These are phyloP conservation scores for Cathartes aura DNA, from an alignment of 2,113 vertebrate genomes.

Conservation along the genomic window DNA sequence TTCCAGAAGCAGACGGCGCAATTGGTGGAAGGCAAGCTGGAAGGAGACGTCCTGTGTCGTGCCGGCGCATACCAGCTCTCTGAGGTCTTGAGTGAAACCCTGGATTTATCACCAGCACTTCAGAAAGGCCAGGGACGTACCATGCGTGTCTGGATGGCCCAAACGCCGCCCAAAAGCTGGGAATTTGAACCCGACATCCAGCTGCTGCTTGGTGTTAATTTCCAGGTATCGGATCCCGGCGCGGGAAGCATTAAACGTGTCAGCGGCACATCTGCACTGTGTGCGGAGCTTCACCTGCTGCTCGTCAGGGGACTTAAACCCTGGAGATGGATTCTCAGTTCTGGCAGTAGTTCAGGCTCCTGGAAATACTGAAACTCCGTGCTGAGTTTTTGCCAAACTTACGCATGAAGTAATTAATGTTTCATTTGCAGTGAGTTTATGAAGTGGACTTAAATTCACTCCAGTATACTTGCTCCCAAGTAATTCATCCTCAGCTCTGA, in stretches of 20 bases:
- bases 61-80: not conserved
- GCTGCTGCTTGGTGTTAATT: not conserved
- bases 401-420: not conserved
- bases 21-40: not conserved
- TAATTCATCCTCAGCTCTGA: not conserved
- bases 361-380: not conserved
- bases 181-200: not conserved
- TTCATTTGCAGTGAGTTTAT: not conserved
- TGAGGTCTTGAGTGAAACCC: not conserved
- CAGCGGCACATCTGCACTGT: rapidly evolving
- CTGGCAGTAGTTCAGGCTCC: not conserved
- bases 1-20: not conserved
- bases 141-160: rapidly evolving
- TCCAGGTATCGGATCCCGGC: not conserved
- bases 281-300: not conserved
- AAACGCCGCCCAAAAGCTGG: not conserved
- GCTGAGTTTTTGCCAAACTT: not conserved
- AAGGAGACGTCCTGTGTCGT: not conserved
- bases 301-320: not conserved
- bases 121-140: not conserved
- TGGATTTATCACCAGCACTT: not conserved
- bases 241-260: not conserved
- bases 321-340: not conserved
- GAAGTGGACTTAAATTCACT: not conserved
- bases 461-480: not conserved